Conservation (phyloP, 2,888 invertebrate species). For the Leptinotarsa juncta region DNA sequence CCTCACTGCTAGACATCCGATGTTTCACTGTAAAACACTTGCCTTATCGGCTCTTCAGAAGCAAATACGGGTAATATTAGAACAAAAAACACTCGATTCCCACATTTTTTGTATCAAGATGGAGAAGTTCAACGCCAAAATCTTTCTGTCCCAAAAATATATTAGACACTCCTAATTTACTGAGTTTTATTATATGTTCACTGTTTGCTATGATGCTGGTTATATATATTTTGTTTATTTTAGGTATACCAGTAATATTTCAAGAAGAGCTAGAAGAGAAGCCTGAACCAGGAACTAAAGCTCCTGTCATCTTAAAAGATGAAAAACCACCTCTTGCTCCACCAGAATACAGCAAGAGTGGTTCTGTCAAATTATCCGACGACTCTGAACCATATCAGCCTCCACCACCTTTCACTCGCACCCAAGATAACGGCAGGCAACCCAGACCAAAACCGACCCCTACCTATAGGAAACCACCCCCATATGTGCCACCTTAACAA, state of each 20-base stretch:
- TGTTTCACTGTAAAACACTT: too few species aligned
- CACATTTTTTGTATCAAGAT: too few species aligned
- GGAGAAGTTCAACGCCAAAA: too few species aligned
- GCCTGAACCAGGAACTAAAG: constrained; percentile 88
- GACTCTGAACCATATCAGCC: constrained; percentile 87
- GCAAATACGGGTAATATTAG: too few species aligned
- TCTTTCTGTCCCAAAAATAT: too few species aligned
- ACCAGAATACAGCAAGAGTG: constrained; percentile 76
- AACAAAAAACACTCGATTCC: too few species aligned
- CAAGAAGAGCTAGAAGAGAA: constrained; percentile 96
- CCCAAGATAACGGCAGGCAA: constrained; percentile 78
- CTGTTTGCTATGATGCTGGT: too few species aligned
- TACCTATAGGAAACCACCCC: constrained; percentile 94
- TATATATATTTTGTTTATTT: constrained; percentile 21
- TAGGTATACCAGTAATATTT: constrained; percentile 85
- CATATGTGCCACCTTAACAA: constrained; percentile 95
- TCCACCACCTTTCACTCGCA: constrained; percentile 85
- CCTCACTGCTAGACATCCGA: too few species aligned
- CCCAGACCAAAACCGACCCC: constrained; percentile 87
- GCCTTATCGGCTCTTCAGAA: too few species aligned
- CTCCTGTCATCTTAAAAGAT: constrained; percentile 93
- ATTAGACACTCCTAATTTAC: too few species aligned
- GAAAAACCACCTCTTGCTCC: constrained; percentile 94
- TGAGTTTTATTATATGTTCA: too few species aligned
- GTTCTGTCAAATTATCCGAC: constrained; percentile 63